phyloP scores from a whole-genome alignment of 2,888 invertebrate genomes.

The Venusia cambrica region DNA sequence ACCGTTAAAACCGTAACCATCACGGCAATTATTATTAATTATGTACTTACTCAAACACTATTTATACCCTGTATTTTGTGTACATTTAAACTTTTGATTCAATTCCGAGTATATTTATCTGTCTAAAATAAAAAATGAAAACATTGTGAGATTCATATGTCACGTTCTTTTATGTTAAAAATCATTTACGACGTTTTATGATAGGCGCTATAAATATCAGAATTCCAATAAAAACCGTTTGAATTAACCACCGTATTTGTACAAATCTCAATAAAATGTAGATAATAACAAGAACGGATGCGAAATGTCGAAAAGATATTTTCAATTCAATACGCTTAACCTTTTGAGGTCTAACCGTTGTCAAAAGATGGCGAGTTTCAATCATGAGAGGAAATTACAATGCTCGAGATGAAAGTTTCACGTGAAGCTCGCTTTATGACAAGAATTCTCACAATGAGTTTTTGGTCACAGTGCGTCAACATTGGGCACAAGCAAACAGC shows the following conservation, averaged over 20 bases:
- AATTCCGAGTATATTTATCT: no score
- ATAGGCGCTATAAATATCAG: conserved; percentile 11
- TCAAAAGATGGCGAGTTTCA: conserved; percentile 50
- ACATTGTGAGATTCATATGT: no score
- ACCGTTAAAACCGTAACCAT: no score
- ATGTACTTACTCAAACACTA: no score
- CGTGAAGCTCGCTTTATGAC: conserved; percentile 56
- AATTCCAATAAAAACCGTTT: conserved; percentile 25
- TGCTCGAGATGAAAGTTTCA: conserved; percentile 51
- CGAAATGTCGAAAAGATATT: conserved; percentile 39
- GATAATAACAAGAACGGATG: conserved; percentile 25
- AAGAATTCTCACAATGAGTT: conserved; percentile 71
- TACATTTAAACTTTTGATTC: no score
- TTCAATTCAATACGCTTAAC: conserved; percentile 39
- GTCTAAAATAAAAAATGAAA: no score
- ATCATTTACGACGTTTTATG: conserved; percentile 5
- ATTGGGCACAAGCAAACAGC: conserved; percentile 66
- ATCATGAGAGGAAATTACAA: conserved; percentile 59
- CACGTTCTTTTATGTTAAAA: no score
- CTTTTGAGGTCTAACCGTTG: conserved; percentile 38
- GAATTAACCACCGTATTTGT: conserved; percentile 28
- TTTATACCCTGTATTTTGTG: no score
- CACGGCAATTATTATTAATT: no score
- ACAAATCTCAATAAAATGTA: conserved; percentile 32
- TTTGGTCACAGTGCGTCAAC: conserved; percentile 64